Conservation (phyloP, 2,888 invertebrate genomes). For the Anthophora plumipes region DNA sequence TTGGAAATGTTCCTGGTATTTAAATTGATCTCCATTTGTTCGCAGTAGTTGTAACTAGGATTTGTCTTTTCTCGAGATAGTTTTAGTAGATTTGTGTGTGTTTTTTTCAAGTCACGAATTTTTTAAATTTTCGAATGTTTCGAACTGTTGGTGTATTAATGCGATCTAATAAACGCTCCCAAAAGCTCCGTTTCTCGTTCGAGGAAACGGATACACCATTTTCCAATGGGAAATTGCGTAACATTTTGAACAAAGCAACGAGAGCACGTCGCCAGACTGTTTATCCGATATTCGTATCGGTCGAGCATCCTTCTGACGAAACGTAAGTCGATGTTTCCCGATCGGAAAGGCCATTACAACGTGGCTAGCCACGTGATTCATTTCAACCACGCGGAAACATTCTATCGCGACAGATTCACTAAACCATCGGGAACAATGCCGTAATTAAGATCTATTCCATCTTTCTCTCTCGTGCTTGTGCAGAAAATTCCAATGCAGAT, state of each 20-base stretch:
- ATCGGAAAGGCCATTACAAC: background rate
- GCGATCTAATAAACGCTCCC: too few species aligned
- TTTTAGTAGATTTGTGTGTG: too few species aligned
- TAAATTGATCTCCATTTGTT: too few species aligned
- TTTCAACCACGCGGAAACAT: constrained; percentile 18
- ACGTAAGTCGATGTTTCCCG: background rate
- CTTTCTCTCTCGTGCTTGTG: background rate
- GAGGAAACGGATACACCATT: background rate
- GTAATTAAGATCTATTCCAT: constrained; percentile 34
- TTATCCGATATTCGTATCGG: background rate
- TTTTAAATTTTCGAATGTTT: too few species aligned
- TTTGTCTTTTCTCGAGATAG: too few species aligned
- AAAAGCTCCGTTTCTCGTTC: too few species aligned
- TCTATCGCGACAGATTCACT: constrained; percentile 12
- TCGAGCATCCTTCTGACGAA: background rate
- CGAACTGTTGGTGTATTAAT: too few species aligned
- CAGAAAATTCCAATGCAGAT: constrained; percentile 39
- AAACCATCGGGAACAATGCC: constrained; percentile 24
- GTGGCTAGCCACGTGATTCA: constrained; percentile 3
- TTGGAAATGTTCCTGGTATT: too few species aligned
- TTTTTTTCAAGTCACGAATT: too few species aligned
- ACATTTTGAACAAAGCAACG: background rate
- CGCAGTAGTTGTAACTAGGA: too few species aligned
- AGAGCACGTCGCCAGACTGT: background rate
- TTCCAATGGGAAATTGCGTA: background rate